Evolutionary conservation across 2,797 vertebrate species (phyloP).

Genomic region (Pseudocheirus occidentalis): DNA sequence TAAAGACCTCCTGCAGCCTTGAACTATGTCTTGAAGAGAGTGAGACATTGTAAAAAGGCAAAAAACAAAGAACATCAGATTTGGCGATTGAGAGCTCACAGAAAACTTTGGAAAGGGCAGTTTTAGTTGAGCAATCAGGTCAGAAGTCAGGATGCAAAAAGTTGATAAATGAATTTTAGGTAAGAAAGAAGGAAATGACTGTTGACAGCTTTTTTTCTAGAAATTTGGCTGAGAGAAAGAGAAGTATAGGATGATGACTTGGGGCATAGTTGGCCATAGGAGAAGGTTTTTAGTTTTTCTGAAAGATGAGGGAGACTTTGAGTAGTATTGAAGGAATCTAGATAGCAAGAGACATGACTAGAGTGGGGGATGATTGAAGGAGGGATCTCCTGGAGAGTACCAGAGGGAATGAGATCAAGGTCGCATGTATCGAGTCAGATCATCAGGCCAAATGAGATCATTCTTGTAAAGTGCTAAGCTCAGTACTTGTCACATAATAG

Average conservation of each 20-base stretch:
- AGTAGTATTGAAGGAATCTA: background rate
- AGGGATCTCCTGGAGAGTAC: background rate
- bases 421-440: background rate
- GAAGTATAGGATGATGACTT: background rate
- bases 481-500: background rate
- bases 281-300: background rate
- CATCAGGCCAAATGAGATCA: background rate
- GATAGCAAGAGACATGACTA: background rate
- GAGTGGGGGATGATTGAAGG: background rate
- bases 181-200: background rate
- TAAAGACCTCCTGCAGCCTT: background rate
- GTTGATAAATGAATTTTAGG: background rate
- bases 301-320: background rate
- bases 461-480: background rate
- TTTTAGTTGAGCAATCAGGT: background rate
- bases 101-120: background rate
- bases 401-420: background rate
- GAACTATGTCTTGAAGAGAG: background rate
- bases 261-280: background rate
- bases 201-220: background rate
- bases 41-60: background rate
- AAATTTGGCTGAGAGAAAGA: background rate
- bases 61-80: background rate
- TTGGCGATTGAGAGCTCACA: background rate
- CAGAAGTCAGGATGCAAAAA: background rate